Evolutionary conservation across 2,113 vertebrate genomes (phyloP), one percentile per base, ranked within the genome.

Genomic region (Mobula birostris): DNA sequence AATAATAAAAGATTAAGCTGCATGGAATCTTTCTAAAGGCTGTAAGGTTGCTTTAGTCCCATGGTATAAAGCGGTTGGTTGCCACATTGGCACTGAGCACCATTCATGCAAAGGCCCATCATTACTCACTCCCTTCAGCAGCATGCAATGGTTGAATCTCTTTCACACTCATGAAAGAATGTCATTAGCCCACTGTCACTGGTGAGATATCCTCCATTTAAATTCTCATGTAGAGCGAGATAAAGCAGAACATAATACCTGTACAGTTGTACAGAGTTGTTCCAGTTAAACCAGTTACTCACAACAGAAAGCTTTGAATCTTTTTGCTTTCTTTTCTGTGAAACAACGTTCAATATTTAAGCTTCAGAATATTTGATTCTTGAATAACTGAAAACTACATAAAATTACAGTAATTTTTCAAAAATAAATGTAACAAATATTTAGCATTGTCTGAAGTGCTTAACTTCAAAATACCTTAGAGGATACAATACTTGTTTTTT

Each of bases 121-220:
- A 85, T 85, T 27, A 85, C 24, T 85, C 80, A 61, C 7, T 85
- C 56, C 56, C 56, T 56, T 85, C 56, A 85, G 56, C 82, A 29
- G 56, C 27, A 24, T 19, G 24, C 80, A 48, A 56, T 83, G 9
- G 82, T 85, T 58, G 29, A 85, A 2, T 21, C 82, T 85, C 21
- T 85, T 27, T 61, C 66, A 70, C 63, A 91, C 29, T 91, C 61
- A 70, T 36, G 66, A 91, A 70, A 70, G n/a, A 91, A 91, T 24
- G 32, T 2, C 63, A 91, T 68, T 91, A 36, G 32, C 66, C 32
- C 63, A 36, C n/a, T 91, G 29, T 21, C 58, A 66, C 63, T 70
- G 66, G n/a, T 91, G n/a, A 70, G 58, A 70, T 68, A 70, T 91
- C n/a, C 15, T n/a, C n/a, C 12, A 91, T 91, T 91, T 91, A 91